A percentile compares a stretch with the other conserved stretches of the same genome.
These are phyloP conservation scores for Paelopatides confundens DNA, from an alignment of 53 echinoderm and acorn worm genomes.

Conservation along the genomic window DNA sequence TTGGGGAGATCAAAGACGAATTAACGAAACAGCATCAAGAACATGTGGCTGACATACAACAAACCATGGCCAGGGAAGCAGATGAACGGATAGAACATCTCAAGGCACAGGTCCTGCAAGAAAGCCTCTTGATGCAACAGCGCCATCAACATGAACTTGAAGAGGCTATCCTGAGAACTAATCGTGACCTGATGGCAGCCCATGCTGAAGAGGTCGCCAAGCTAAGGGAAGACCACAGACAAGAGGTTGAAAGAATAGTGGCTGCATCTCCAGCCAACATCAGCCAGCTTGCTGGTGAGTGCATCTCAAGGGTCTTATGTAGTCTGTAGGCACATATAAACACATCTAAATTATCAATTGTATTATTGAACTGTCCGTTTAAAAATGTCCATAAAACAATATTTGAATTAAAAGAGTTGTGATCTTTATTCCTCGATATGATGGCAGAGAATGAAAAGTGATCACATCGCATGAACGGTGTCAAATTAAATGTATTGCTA, in stretches of 20 bases:
- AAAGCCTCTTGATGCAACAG: conserved; percentile 54
- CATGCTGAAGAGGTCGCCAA: conserved; percentile 89
- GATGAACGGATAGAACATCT: conserved; percentile 78
- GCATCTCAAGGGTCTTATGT: too few relatives aligned
- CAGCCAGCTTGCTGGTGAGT: conserved; percentile 58
- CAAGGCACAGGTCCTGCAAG: conserved; percentile 70
- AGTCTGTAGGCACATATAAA: too few relatives aligned
- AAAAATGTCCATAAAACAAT: too few relatives aligned
- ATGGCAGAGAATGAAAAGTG: too few relatives aligned
- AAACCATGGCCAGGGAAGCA: conserved; percentile 86
- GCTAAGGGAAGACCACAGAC: conserved; percentile 78
- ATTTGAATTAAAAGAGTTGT: too few relatives aligned
- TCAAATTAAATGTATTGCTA: too few relatives aligned
- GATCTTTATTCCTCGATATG: too few relatives aligned
- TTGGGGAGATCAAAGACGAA: conserved; percentile 87
- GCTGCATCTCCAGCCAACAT: conserved; percentile 56
- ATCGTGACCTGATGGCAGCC: conserved; percentile 86
- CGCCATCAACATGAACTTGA: conserved; percentile 81
- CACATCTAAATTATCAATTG: too few relatives aligned
- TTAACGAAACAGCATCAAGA: conserved; percentile 91
- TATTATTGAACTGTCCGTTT: too few relatives aligned
- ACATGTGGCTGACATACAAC: conserved; percentile 92
- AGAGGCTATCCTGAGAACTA: conserved; percentile 81
- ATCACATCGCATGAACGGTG: too few relatives aligned
- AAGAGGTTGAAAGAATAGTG: conserved; percentile 76